phyloP scores from a whole-genome alignment of 2,797 vertebrate genomes.

The Phrynocephalus guinanensis region DNA sequence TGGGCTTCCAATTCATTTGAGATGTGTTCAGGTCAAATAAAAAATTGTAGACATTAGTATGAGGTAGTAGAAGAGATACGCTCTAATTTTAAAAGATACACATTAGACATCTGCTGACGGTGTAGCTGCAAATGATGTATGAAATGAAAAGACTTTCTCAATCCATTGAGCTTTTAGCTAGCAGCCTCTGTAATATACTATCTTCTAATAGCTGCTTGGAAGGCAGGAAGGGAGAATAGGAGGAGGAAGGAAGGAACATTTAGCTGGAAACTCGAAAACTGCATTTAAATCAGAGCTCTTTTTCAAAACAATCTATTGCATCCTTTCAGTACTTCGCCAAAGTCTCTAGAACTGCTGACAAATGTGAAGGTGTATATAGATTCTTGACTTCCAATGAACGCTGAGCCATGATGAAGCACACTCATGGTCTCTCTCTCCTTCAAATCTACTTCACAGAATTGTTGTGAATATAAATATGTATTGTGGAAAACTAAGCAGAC shows the following conservation, averaged over 20 bases:
- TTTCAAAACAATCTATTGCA: slow-evolving; percentile 56
- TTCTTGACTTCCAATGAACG: background rate
- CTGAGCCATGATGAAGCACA: background rate
- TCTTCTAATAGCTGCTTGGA: slow-evolving; percentile 66
- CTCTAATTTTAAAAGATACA: slow-evolving; percentile 64
- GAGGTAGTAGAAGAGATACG: slow-evolving; percentile 43
- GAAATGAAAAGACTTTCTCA: slow-evolving; percentile 69
- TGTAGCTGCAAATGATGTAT: slow-evolving; percentile 68
- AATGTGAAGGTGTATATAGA: slow-evolving; percentile 39
- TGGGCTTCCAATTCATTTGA: background rate
- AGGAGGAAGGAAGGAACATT: slow-evolving; percentile 52
- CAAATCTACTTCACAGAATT: background rate
- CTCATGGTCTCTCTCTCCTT: background rate
- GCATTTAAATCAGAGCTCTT: slow-evolving; percentile 67
- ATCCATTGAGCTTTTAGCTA: slow-evolving; percentile 68
- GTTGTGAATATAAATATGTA: background rate
- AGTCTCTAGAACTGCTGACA: slow-evolving; percentile 59
- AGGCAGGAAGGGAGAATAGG: background rate
- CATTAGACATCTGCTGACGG: slow-evolving; percentile 66
- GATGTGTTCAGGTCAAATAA: slow-evolving; percentile 46
- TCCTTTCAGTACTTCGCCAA: slow-evolving; percentile 54
- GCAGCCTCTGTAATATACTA: slow-evolving; percentile 64
- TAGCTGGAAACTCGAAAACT: slow-evolving; percentile 69
- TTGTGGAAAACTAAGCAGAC: background rate
- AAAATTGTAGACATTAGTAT: slow-evolving; percentile 50